Evolutionary conservation across 2,888 invertebrate genomes (phyloP).

Genomic region (Ormyrus nitidulus): DNA sequence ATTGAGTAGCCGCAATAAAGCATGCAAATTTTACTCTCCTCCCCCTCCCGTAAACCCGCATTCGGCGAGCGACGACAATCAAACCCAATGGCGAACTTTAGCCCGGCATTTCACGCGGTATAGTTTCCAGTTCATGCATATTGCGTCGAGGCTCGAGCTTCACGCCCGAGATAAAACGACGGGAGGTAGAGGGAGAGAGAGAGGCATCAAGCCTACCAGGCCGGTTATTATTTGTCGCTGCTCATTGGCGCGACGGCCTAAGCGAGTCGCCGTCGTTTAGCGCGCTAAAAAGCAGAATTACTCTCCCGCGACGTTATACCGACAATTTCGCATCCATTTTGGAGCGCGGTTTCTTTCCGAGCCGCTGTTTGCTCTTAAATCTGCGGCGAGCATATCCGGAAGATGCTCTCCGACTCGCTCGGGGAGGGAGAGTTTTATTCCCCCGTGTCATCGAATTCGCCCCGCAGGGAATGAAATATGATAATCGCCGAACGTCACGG

Average conservation of each 20-base stretch:
- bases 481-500: conserved; percentile 64
- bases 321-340: background rate
- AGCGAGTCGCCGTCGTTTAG: conserved; percentile 1
- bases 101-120: conserved; percentile 19
- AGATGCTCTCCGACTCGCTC: too few species aligned
- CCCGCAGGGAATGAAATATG: conserved; percentile 64
- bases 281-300: background rate
- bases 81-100: conserved; percentile 43
- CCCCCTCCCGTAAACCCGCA: conserved; percentile 16
- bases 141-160: background rate
- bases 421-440: conserved; percentile 47
- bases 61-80: conserved; percentile 26
- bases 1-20: conserved; percentile 56
- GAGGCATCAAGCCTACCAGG: too few species aligned
- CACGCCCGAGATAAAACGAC: conserved; percentile 17
- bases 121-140: conserved; percentile 28
- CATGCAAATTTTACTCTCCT: conserved; percentile 57
- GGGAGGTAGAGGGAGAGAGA: background rate
- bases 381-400: too few species aligned
- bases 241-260: background rate
- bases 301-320: background rate
- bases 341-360: too few species aligned
- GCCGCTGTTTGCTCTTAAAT: too few species aligned
- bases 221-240: background rate
- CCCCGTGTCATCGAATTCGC: conserved; percentile 59